Conservation (phyloP, 2,113 vertebrate species). For the Neolamprologus sp. region DNA sequence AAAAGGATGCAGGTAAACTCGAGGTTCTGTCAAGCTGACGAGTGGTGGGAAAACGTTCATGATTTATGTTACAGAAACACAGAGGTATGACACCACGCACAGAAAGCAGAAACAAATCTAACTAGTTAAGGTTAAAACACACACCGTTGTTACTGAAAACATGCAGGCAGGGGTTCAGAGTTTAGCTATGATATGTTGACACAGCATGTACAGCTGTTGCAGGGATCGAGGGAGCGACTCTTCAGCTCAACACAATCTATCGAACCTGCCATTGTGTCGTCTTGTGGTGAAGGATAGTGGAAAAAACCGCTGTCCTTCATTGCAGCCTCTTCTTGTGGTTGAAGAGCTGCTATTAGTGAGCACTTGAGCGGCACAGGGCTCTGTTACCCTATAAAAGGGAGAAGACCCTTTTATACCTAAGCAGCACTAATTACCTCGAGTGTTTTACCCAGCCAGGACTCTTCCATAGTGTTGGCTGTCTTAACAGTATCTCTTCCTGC, state of each 20-base stretch:
- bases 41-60: neutral
- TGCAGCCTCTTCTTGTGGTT: slow-evolving; percentile 12
- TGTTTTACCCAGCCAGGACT: neutral
- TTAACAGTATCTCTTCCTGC: neutral
- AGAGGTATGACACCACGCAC: neutral
- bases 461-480: neutral
- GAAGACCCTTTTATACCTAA: slow-evolving; percentile 7
- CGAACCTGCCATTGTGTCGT: neutral
- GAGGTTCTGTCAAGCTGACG: neutral
- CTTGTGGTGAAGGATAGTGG: neutral
- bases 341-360: slow-evolving; percentile 36
- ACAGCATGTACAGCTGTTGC: neutral
- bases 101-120: rapidly evolving
- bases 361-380: slow-evolving; percentile 15
- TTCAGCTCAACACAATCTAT: neutral
- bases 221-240: neutral
- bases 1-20: neutral
- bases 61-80: neutral
- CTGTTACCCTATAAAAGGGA: neutral
- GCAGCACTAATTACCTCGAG: slow-evolving; percentile 6
- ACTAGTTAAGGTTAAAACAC: neutral
- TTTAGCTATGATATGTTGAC: neutral
- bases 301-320: neutral
- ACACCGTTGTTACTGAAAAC: neutral
- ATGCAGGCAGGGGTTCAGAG: neutral